Percentiles rank a stretch among this genome's conserved stretches.
These are phyloP conservation scores for Bradypus variegatus DNA, from an alignment of 2,797 vertebrate genomes.

Conservation along the genomic window DNA sequence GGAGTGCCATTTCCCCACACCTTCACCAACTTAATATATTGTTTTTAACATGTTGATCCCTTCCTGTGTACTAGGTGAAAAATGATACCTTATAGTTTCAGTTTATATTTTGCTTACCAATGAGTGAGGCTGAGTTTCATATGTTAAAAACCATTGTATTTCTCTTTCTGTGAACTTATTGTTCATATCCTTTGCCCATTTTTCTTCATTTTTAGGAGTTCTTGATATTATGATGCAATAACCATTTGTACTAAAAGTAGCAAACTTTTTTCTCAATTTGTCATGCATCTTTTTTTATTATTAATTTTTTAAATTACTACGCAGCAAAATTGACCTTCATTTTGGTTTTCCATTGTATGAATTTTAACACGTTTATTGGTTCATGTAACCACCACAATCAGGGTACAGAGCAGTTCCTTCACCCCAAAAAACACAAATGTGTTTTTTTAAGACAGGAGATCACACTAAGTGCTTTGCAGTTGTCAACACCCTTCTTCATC, in stretches of 20 bases:
- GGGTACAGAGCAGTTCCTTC: too few species aligned
- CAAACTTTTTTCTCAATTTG: neutral
- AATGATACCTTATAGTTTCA: neutral
- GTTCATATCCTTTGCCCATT: neutral
- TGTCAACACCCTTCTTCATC: neutral
- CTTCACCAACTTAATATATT: too few species aligned
- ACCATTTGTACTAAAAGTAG: neutral
- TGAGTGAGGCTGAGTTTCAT: neutral
- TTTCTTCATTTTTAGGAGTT: neutral
- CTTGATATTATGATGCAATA: neutral
- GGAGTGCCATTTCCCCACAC: too few species aligned
- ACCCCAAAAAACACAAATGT: too few species aligned
- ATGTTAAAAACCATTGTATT: neutral
- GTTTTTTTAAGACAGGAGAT: too few species aligned
- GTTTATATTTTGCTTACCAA: neutral
- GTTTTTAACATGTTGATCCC: neutral
- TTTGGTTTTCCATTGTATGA: neutral
- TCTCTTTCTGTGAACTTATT: neutral
- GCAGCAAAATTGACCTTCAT: fast-evolving
- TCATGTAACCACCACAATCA: too few species aligned
- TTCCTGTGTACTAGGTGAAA: neutral
- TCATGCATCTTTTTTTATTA: neutral
- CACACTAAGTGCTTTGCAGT: too few species aligned
- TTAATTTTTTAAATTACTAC: too few species aligned
- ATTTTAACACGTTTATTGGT: too few species aligned